Base-by-base conservation (phyloP, 2,113 vertebrate species). In the Tapirus terrestris region DNA sequence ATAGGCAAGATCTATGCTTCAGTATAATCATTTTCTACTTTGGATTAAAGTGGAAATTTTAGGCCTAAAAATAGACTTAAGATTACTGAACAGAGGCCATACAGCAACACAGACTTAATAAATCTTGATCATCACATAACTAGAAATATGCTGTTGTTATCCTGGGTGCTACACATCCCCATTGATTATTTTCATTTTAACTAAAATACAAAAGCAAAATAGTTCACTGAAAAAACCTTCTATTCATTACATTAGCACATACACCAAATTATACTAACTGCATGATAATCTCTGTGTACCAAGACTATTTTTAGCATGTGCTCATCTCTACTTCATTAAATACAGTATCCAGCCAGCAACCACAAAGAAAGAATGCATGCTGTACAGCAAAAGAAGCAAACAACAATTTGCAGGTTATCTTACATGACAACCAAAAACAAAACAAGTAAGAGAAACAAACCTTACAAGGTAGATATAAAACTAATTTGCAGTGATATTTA, bases 141-240 rank as follows among this genome's bases (percentile, higher is more conserved):
- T 58, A 79, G 68, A 87, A 73, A 75, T 67, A 53, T 18, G 48
- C 16, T 68, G 65, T 51, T 87, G 2, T 88, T 45, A 92, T 10
- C 7, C 58, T 29, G 12, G 27, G 16, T 43, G 17, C 36, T 72
- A 29, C 23, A 73, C 9, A 65, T 53, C 39, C 60, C 70, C 56
- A 63, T 3, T 0, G 16, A 76, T 51, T 60, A 43, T 33, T 88
- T 96, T 96, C 73, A 81, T 81, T 95, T 95, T 72, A 83, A 33
- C 65, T 93, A 83, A 36, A 84, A 84, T 65, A 61, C 11, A 72
- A 65, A 77, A 84, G 85, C 65, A 93, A 79, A 95, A 1, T 7
- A 67, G 80, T 85, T 84, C 82, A 68, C 68, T 93, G 80, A 94
- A 98, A 96, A 98, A 98, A 92, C 68, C 77, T 33, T 92, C 67